Conservation (phyloP, 2,113 vertebrate genomes). For the Vidua macroura region DNA sequence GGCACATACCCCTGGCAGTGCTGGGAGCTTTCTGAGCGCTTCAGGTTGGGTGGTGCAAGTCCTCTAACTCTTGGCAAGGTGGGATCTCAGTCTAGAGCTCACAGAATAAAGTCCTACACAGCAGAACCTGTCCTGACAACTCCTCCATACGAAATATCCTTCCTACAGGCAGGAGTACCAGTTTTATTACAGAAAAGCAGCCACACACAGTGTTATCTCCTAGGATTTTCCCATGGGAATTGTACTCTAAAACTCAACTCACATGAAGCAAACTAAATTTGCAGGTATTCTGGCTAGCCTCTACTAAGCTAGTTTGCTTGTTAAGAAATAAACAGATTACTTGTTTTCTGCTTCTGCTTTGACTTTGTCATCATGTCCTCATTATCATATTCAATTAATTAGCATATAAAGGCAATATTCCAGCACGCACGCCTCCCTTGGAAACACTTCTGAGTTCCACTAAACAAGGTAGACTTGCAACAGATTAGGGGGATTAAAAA, state of each 20-base stretch:
- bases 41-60: neutral
- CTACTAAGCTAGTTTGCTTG: neutral
- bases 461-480: conserved; percentile 39
- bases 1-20: neutral
- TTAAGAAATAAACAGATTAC: conserved; percentile 50
- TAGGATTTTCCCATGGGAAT: neutral
- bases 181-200: neutral
- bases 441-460: conserved; percentile 55
- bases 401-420: conserved; percentile 59
- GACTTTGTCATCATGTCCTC: conserved; percentile 70
- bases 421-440: conserved; percentile 27
- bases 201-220: neutral
- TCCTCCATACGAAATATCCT: neutral
- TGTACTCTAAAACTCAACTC: neutral
- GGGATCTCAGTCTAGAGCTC: neutral
- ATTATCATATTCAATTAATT: conserved; percentile 77
- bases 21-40: neutral
- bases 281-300: neutral
- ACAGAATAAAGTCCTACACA: neutral
- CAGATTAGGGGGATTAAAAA: conserved; percentile 10
- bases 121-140: neutral
- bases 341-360: conserved; percentile 59
- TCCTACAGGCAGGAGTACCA: neutral
- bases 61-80: neutral
- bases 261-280: neutral